Percentiles rank a stretch among this genome's conserved stretches.
Conservation (phyloP, 2,113 vertebrate genomes). For the Myiagra hebetior region DNA sequence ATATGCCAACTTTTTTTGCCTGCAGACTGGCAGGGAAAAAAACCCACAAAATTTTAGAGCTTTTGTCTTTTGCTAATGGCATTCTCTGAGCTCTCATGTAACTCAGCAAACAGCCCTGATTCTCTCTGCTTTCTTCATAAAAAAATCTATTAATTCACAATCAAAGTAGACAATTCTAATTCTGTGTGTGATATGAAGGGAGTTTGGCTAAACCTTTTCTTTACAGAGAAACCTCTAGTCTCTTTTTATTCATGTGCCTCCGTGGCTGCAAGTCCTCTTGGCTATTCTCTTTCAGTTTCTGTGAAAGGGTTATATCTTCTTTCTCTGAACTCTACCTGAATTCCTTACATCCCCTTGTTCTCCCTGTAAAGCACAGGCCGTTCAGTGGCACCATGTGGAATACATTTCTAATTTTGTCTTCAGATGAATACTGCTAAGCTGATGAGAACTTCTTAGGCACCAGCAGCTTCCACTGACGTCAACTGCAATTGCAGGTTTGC, state of each 20-base stretch:
- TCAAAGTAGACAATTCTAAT: neutral
- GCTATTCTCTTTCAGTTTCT: neutral
- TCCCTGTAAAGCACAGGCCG: neutral
- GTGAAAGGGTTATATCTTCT: neutral
- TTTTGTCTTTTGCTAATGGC: neutral
- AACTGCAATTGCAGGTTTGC: conserved; percentile 34
- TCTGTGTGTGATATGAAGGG: neutral
- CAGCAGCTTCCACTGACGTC: conserved; percentile 33
- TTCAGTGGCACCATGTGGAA: neutral
- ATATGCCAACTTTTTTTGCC: neutral
- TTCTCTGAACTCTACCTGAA: neutral
- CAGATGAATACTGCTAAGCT: conserved; percentile 18
- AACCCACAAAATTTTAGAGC: neutral
- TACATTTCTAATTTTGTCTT: conserved; percentile 27
- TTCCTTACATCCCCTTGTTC: neutral
- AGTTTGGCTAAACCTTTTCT: neutral
- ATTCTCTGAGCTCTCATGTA: neutral
- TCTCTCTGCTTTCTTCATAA: neutral
- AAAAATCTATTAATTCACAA: neutral
- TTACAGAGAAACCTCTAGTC: neutral
- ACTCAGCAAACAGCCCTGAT: neutral
- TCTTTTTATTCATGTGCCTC: neutral
- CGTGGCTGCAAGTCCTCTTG: neutral
- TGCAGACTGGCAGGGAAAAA: neutral
- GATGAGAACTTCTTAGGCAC: conserved; percentile 37